Percentiles rank a stretch among this genome's conserved stretches.
phyloP scores from a whole-genome alignment of 2,113 vertebrate genomes.

The Rhinogobius similis region DNA sequence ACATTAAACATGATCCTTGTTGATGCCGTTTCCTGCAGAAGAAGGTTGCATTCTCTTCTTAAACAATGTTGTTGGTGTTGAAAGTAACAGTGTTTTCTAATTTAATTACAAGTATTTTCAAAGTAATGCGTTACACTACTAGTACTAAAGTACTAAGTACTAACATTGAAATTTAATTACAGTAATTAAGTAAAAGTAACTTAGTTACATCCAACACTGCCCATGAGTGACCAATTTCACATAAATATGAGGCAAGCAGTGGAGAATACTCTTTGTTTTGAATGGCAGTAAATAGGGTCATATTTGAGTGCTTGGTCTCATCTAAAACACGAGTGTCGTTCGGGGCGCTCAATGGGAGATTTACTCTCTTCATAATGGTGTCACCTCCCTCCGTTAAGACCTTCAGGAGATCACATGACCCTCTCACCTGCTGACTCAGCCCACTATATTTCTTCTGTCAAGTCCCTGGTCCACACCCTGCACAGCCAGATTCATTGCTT shows the following conservation, averaged over 20 bases:
- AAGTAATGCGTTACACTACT: too few species aligned
- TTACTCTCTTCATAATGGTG: conserved; percentile 1
- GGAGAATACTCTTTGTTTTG: neutral
- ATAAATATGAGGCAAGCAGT: neutral
- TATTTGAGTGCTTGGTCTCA: neutral
- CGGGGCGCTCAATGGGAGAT: neutral
- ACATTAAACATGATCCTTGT: too few species aligned
- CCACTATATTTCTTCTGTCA: neutral
- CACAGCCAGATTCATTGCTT: neutral
- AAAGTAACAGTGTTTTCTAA: too few species aligned
- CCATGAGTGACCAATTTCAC: neutral
- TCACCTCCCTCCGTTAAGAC: neutral
- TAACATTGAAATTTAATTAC: too few species aligned
- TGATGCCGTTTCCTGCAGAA: too few species aligned
- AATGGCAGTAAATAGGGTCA: neutral
- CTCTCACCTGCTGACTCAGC: conserved; percentile 8
- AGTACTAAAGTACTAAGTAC: too few species aligned
- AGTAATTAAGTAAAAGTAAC: too few species aligned
- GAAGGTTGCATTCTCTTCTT: too few species aligned
- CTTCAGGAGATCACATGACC: conserved; percentile 2
- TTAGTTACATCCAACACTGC: too few species aligned
- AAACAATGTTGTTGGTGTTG: too few species aligned
- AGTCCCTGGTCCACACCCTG: neutral
- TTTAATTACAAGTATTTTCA: too few species aligned
- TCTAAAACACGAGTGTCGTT: neutral